Conservation (phyloP, 2,888 invertebrate species). For the Cyclophora albipunctata region DNA sequence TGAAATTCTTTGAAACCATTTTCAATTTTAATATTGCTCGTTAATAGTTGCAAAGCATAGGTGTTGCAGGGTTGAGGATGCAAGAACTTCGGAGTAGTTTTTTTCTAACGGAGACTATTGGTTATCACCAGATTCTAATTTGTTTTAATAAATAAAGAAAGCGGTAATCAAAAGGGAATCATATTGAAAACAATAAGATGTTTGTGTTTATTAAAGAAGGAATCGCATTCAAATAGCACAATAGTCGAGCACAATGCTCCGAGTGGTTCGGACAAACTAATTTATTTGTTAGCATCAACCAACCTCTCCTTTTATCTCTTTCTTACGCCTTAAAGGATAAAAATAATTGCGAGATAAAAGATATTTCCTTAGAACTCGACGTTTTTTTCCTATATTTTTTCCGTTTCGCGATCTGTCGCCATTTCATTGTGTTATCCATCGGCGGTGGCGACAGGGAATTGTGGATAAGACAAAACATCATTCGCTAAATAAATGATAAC, state of each 20-base stretch:
- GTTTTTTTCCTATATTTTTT: constrained; percentile 36
- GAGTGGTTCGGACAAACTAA: constrained; percentile 66
- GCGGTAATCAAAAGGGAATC: too few relatives aligned
- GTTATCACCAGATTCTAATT: too few relatives aligned
- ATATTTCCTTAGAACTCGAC: constrained; percentile 41
- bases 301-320: constrained; percentile 44
- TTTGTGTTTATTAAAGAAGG: constrained; percentile 28
- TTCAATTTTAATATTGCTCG: too few relatives aligned
- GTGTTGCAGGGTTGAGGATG: too few relatives aligned
- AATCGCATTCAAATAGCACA: constrained; percentile 26
- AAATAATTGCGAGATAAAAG: constrained; percentile 75
- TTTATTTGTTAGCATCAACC: constrained; percentile 38
- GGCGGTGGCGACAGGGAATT: constrained; percentile 26
- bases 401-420: constrained; percentile 59
- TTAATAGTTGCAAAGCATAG: too few relatives aligned
- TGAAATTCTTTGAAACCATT: too few relatives aligned
- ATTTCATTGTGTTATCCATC: constrained; percentile 56
- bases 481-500: too few relatives aligned
- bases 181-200: too few relatives aligned
- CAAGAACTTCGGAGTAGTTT: too few relatives aligned
- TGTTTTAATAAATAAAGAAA: too few relatives aligned
- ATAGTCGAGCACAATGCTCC: constrained; percentile 27
- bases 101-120: too few relatives aligned
- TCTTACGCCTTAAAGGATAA: constrained; percentile 69
- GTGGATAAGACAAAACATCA: constrained; percentile 23